Percentiles rank a stretch among this genome's conserved stretches.
These are phyloP conservation scores for Dendrocopos noguchii DNA, from an alignment of 2,113 vertebrate species.

Conservation along the genomic window DNA sequence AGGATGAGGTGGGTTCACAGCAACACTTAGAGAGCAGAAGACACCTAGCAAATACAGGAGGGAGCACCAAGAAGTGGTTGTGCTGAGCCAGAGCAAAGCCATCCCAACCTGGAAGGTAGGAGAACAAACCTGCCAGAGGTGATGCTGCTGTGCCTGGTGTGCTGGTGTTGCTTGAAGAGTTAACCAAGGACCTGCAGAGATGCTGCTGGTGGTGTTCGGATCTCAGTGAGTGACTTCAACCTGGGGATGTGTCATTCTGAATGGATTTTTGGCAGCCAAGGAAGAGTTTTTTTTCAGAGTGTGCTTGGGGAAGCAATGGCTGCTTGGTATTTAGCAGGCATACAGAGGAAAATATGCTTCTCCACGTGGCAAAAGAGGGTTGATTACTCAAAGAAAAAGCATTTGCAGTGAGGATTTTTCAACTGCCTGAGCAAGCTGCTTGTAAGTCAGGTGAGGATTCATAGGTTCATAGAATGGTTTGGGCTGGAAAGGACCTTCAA, in stretches of 20 bases:
- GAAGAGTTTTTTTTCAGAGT: not conserved
- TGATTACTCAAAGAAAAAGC: not conserved
- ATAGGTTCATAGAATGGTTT: too few species aligned
- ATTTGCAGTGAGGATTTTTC: not conserved
- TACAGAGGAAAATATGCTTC: not conserved
- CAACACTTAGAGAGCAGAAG: slow-evolving; percentile 71
- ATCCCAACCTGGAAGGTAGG: slow-evolving; percentile 76
- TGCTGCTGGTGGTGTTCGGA: not conserved
- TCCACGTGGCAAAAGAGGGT: not conserved
- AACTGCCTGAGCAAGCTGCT: not conserved
- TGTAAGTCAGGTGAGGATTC: not conserved
- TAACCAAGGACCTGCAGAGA: not conserved
- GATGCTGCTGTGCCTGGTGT: accelerated
- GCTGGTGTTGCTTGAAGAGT: not conserved
- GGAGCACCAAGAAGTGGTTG: slow-evolving; percentile 80
- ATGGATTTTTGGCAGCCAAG: not conserved
- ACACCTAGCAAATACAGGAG: slow-evolving; percentile 68
- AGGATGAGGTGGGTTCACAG: slow-evolving; percentile 65
- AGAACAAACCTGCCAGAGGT: slow-evolving; percentile 75
- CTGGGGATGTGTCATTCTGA: not conserved
- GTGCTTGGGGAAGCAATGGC: not conserved
- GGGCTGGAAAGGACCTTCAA: too few species aligned
- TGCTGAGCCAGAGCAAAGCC: slow-evolving; percentile 80
- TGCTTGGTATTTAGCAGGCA: not conserved
- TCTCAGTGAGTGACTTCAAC: not conserved